These are phyloP conservation scores for Otolemur crassicaudatus DNA, from an alignment of 2,797 vertebrate genomes.

Conservation along the genomic window DNA sequence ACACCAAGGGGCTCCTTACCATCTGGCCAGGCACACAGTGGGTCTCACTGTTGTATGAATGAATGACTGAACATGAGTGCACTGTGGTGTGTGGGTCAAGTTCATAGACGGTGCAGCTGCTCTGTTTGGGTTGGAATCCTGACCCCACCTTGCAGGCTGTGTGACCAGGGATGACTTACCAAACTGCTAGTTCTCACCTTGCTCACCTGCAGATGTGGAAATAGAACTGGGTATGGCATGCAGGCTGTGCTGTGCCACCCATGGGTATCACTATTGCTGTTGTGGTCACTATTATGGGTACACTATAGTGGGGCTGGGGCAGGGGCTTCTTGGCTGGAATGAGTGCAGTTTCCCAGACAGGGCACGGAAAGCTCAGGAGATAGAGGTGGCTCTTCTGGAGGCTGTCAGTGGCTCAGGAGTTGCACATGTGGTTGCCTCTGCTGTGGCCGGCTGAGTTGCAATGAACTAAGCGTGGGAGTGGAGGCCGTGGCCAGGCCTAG, in stretches of 20 bases:
- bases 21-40: neutral
- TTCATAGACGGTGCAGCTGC: neutral
- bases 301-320: neutral
- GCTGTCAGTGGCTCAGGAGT: neutral
- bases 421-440: neutral
- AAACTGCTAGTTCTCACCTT: neutral
- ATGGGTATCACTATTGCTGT: neutral
- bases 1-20: neutral
- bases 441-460: neutral
- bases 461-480: conserved; percentile 18
- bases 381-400: neutral
- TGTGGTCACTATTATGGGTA: neutral
- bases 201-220: neutral
- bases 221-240: neutral
- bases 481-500: conserved; percentile 40
- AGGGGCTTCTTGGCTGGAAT: neutral
- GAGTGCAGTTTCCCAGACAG: neutral
- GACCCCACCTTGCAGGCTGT: neutral
- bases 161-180: neutral
- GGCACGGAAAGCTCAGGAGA: neutral
- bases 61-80: neutral
- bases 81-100: neutral
- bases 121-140: neutral
- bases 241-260: too few relatives aligned
- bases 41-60: neutral